Percentiles rank a stretch among this genome's conserved stretches.
phyloP scores from a whole-genome alignment of 2,888 invertebrate species.

The Megalurothrips usitatus region DNA sequence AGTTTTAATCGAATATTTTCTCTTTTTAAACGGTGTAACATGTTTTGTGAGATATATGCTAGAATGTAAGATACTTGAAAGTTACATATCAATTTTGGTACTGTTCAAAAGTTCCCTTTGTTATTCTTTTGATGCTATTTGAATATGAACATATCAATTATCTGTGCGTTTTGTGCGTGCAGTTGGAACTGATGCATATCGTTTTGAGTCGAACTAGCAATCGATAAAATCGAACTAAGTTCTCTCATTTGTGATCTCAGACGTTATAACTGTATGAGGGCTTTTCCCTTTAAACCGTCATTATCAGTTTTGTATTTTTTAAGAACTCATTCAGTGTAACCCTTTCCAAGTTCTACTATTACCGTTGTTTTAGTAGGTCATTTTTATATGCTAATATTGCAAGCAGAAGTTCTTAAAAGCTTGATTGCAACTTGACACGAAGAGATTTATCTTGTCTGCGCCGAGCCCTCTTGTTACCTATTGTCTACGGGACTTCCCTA shows the following conservation, averaged over 20 bases:
- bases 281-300: background rate
- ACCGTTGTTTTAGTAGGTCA: background rate
- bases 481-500: background rate
- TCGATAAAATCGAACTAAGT: background rate
- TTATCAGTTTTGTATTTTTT: background rate
- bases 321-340: background rate
- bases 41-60: background rate
- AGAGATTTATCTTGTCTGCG: too few relatives aligned
- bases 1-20: background rate
- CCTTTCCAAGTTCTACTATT: background rate
- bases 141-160: conserved; percentile 14
- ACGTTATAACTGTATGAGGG: conserved; percentile 8
- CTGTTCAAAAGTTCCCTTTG: background rate
- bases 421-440: too few relatives aligned
- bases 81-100: conserved; percentile 1
- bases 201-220: background rate
- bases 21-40: background rate
- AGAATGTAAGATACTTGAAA: background rate
- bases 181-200: conserved; percentile 20
- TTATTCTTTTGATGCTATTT: background rate
- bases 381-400: background rate
- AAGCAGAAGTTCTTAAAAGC: background rate
- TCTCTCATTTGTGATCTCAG: conserved; percentile 23
- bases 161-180: background rate
- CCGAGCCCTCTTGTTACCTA: too few relatives aligned